A percentile compares a stretch with the other conserved stretches of the same genome.
Evolutionary conservation across 2,888 invertebrate genomes (phyloP).

Genomic region (Scaptomyza parva): DNA sequence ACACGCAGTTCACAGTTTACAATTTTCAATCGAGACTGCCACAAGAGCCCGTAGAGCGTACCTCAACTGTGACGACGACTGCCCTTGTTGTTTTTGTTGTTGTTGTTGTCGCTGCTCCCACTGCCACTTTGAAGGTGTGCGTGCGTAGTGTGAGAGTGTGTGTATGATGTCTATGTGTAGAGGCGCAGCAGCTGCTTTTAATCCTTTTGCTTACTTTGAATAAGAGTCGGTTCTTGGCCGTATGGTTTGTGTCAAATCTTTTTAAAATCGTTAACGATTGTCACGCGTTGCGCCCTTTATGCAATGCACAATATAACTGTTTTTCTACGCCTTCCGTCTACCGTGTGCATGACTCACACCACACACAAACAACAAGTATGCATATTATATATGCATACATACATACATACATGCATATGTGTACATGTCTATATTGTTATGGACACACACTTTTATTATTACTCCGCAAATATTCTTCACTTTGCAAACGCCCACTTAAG

Average conservation of each 20-base stretch:
- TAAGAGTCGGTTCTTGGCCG: conserved; percentile 11
- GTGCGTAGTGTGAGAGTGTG: conserved; percentile 2
- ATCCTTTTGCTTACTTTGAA: conserved; percentile 33
- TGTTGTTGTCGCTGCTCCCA: conserved; percentile 30
- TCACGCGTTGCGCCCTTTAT: conserved; percentile 65
- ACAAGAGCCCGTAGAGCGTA: conserved; percentile 46
- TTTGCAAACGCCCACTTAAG: conserved; percentile 11
- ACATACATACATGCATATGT: conserved; percentile 18
- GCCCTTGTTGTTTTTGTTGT: background rate
- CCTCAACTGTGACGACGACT: conserved; percentile 70
- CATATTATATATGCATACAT: conserved; percentile 34
- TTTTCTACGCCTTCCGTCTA: conserved; percentile 67
- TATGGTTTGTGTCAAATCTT: conserved; percentile 11
- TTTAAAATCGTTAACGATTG: background rate
- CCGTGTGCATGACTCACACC: conserved; percentile 77
- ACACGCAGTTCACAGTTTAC: conserved; percentile 21
- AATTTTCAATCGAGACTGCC: conserved; percentile 39
- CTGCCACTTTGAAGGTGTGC: conserved; percentile 8
- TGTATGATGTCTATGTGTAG: conserved; percentile 12
- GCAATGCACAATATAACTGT: conserved; percentile 63
- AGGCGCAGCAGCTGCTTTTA: conserved; percentile 47
- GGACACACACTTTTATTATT: conserved; percentile 10
- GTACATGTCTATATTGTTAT: conserved; percentile 12
- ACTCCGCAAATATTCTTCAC: conserved; percentile 11
- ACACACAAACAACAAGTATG: conserved; percentile 69